phyloP scores from a whole-genome alignment of 2,113 vertebrate species.

The Perca schrenkii region DNA sequence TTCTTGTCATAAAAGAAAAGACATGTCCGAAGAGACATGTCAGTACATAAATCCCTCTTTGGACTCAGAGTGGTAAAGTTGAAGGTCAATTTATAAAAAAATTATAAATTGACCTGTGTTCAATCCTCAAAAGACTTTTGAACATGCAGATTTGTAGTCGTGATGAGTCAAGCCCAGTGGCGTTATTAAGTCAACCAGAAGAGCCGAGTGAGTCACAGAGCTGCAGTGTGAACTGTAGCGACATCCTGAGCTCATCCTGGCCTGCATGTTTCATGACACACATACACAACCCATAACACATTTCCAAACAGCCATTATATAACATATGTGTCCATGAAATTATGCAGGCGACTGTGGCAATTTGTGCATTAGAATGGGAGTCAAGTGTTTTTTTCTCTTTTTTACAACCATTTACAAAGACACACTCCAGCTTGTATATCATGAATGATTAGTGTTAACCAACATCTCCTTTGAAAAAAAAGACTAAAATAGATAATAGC shows the following conservation, averaged over 20 bases:
- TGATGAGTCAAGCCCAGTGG: constrained; percentile 33
- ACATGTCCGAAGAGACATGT: background rate
- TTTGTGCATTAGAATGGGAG: background rate
- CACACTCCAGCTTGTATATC: background rate
- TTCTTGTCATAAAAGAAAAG: constrained; percentile 1
- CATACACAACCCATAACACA: constrained; percentile 25
- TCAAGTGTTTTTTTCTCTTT: background rate
- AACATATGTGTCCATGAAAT: constrained; percentile 11
- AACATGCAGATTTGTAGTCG: constrained; percentile 52
- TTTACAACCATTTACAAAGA: background rate
- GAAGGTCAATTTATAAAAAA: background rate
- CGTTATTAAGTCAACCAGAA: constrained; percentile 59
- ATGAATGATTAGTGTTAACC: background rate
- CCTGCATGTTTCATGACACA: constrained; percentile 68
- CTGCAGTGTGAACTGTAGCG: constrained; percentile 65
- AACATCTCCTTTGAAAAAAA: background rate
- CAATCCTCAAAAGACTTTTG: background rate
- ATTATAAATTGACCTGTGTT: background rate
- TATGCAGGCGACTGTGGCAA: background rate
- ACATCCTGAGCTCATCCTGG: constrained; percentile 65
- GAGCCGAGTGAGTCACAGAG: constrained; percentile 66
- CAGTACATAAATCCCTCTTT: background rate
- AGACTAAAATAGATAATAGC: background rate
- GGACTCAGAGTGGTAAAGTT: background rate
- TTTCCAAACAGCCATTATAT: constrained; percentile 46